Evolutionary conservation across 2,888 invertebrate species (phyloP).

Genomic region (Cephus pulcher): DNA sequence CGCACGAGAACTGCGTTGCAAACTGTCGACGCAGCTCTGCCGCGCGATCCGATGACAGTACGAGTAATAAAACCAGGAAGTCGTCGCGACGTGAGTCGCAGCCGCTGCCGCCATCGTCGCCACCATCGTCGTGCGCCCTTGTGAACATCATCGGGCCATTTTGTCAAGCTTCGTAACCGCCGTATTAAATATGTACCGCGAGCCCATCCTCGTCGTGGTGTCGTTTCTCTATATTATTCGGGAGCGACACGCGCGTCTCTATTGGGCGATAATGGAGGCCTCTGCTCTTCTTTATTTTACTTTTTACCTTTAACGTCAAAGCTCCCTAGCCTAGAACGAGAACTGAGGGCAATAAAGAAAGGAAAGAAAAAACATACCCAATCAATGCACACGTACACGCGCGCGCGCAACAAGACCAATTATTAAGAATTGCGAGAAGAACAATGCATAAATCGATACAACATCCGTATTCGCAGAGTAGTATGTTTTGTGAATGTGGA

Average conservation of each 20-base stretch:
- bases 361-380: not conserved
- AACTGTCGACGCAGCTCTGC: constrained; percentile 43
- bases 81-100: constrained; percentile 25
- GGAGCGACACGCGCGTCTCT: not conserved
- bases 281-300: not conserved
- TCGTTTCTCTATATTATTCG: not conserved
- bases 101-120: constrained; percentile 18
- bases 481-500: not conserved
- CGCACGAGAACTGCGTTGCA: constrained; percentile 51
- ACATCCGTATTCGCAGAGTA: not conserved
- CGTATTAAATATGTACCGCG: not conserved
- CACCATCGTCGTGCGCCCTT: constrained; percentile 18
- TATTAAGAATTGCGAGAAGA: not conserved
- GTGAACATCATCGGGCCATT: not conserved
- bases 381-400: not conserved
- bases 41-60: constrained; percentile 38
- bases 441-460: not conserved
- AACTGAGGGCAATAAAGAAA: not conserved
- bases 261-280: not conserved
- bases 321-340: not conserved
- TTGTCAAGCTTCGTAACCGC: not conserved
- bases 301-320: not conserved
- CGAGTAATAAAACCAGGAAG: constrained; percentile 20
- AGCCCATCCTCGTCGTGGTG: not conserved
- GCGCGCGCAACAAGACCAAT: not conserved